Percentiles rank a stretch among this genome's conserved stretches.
Conservation (phyloP, 2,113 vertebrate genomes). For the Lates calcarifer region DNA sequence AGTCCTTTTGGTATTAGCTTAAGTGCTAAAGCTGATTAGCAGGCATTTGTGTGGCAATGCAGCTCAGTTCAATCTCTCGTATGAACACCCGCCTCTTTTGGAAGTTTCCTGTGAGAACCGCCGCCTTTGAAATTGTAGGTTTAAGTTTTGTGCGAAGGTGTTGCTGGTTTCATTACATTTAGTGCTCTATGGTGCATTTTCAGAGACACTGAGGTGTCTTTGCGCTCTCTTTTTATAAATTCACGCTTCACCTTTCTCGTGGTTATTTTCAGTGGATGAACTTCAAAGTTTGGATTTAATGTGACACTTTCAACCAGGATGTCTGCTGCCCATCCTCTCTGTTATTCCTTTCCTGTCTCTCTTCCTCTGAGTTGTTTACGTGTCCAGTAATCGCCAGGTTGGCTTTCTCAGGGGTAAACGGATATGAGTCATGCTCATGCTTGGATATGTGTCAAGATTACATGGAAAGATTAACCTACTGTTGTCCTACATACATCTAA, state of each 20-base stretch:
- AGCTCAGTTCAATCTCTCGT: conserved; percentile 65
- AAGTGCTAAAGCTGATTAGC: conserved; percentile 83
- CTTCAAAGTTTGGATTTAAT: neutral
- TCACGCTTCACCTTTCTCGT: neutral
- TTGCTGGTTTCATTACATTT: neutral
- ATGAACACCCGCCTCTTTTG: conserved; percentile 43
- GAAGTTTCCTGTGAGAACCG: conserved; percentile 40
- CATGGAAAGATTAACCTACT: conserved; percentile 25
- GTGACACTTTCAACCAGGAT: neutral
- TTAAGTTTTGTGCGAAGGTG: conserved; percentile 2
- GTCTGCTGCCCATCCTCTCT: neutral
- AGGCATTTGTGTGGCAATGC: conserved; percentile 69
- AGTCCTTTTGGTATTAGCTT: conserved; percentile 76
- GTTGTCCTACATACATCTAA: conserved; percentile 37
- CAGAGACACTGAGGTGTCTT: neutral
- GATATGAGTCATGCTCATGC: conserved; percentile 31
- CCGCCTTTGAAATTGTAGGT: neutral
- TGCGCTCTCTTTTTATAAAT: neutral
- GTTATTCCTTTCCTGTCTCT: neutral
- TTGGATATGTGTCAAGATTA: conserved; percentile 46
- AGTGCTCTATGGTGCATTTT: neutral
- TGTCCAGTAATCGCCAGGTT: conserved; percentile 16
- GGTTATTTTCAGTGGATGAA: neutral
- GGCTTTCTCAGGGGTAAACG: conserved; percentile 28
- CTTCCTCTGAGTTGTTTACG: conserved; percentile 29